A percentile compares a stretch with the other conserved stretches of the same genome.
Evolutionary conservation across 2,113 vertebrate species (phyloP).

Genomic region (Misgurnus anguillicaudatus): DNA sequence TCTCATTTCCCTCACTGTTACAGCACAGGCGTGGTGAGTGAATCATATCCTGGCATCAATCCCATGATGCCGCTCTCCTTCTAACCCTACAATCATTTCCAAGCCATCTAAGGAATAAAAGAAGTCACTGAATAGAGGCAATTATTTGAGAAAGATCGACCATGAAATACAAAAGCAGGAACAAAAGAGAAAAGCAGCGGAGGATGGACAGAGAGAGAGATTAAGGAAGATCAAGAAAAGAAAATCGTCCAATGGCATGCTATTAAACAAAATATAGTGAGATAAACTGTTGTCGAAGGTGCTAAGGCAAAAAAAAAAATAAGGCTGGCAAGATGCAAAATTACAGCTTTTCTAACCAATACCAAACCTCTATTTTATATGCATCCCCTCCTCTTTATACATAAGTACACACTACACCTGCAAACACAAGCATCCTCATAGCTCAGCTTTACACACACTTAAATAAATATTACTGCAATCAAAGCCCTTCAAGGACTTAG

Average conservation of each 20-base stretch:
- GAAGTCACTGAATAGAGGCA: slow-evolving; percentile 45
- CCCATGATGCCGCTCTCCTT: slow-evolving; percentile 29
- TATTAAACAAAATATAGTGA: slow-evolving; percentile 2
- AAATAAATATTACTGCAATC: slow-evolving; percentile 33
- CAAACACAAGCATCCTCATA: slow-evolving; percentile 10
- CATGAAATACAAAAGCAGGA: slow-evolving; percentile 37
- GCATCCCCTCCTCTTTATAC: background rate
- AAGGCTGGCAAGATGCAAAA: background rate
- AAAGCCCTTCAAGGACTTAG: slow-evolving; percentile 22
- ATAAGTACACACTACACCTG: slow-evolving; percentile 40
- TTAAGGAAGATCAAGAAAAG: slow-evolving; percentile 6
- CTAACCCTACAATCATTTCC: slow-evolving; percentile 47
- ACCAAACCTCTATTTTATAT: background rate
- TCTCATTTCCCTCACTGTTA: slow-evolving; percentile 39
- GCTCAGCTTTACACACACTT: slow-evolving; percentile 1
- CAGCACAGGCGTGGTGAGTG: slow-evolving; percentile 40
- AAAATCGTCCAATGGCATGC: slow-evolving; percentile 25
- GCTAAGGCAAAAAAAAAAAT: background rate
- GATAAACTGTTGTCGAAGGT: slow-evolving; percentile 2
- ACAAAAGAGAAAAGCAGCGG: slow-evolving; percentile 35
- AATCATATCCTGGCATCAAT: slow-evolving; percentile 53
- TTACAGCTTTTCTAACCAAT: background rate
- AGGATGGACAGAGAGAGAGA: slow-evolving; percentile 8
- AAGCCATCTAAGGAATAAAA: slow-evolving; percentile 46
- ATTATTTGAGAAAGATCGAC: slow-evolving; percentile 46